Conservation (phyloP, 2,797 vertebrate genomes). For the Lagorchestes hirsutus region DNA sequence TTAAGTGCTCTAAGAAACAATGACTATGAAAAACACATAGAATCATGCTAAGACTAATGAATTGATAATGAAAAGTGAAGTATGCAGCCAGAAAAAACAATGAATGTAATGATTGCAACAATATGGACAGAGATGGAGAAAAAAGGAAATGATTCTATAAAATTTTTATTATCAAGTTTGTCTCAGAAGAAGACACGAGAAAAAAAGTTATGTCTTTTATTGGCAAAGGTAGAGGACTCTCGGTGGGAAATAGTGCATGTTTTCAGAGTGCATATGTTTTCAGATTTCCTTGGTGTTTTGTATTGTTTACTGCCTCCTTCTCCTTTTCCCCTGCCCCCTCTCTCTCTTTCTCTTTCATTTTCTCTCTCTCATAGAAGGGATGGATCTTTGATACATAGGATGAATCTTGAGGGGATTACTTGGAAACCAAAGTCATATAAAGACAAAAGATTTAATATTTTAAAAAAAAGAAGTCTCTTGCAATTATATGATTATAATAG, state of each 20-base stretch:
- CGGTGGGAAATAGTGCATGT: not conserved
- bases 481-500: not conserved
- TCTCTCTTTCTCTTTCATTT: not conserved
- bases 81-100: not conserved
- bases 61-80: not conserved
- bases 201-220: not conserved
- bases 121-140: not conserved
- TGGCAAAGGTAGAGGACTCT: not conserved
- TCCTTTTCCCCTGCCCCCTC: fast-evolving
- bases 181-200: not conserved
- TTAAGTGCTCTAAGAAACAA: not conserved
- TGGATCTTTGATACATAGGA: not conserved
- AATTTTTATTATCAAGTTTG: not conserved
- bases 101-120: not conserved
- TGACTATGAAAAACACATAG: not conserved
- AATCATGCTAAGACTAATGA: not conserved
- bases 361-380: not conserved
- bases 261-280: not conserved
- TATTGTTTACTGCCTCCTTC: not conserved
- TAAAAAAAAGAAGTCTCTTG: not conserved
- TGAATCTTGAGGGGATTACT: not conserved
- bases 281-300: not conserved
- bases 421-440: not conserved
- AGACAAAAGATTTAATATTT: not conserved
- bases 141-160: not conserved